Evolutionary conservation across 2,113 vertebrate genomes (phyloP).

Genomic region (Lagopus leucura): DNA sequence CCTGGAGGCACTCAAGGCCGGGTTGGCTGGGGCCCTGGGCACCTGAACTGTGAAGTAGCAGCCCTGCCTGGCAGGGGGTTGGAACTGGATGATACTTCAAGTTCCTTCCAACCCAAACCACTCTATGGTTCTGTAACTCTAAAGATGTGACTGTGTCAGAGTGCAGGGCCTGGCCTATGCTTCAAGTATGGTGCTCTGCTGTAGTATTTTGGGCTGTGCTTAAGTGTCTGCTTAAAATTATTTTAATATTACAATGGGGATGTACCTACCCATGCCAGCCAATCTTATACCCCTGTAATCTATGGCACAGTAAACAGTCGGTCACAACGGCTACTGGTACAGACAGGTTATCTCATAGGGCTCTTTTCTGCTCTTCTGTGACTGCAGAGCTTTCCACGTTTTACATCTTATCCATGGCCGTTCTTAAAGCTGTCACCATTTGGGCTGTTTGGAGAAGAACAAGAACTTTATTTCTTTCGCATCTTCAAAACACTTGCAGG

Average conservation of each 20-base stretch:
- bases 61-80: too few species aligned
- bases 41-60: too few species aligned
- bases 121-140: too few species aligned
- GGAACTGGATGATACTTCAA: too few species aligned
- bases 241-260: not conserved
- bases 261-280: not conserved
- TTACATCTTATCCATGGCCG: not conserved
- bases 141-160: not conserved
- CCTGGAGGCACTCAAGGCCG: too few species aligned
- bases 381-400: not conserved
- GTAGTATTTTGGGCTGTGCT: not conserved
- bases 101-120: too few species aligned
- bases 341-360: not conserved
- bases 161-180: accelerated
- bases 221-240: not conserved
- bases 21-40: too few species aligned
- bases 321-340: not conserved
- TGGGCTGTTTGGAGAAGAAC: not conserved
- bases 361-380: not conserved
- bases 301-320: not conserved
- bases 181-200: not conserved
- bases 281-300: not conserved
- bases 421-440: not conserved
- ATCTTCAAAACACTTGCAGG: not conserved
- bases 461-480: not conserved